Evolutionary conservation across 1,140 invertebrate species (phyloP).

Genomic region (Aphidius gifuensis): DNA sequence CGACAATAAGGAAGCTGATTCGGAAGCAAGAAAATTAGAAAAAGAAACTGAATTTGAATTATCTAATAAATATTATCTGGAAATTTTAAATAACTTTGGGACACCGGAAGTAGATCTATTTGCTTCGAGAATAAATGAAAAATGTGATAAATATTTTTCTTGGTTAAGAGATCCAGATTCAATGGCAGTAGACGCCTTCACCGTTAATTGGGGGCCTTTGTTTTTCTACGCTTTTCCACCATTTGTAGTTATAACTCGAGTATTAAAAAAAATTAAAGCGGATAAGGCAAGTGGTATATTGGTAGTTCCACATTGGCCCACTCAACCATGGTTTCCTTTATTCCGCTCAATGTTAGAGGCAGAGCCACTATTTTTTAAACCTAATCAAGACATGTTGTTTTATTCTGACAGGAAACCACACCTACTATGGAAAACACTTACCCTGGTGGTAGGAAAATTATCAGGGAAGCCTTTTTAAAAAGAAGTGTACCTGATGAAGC

Average conservation of each 20-base stretch:
- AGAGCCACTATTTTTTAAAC: background rate
- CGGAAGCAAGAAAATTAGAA: too few relatives aligned
- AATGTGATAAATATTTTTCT: constrained; percentile 31
- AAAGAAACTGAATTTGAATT: constrained; percentile 22
- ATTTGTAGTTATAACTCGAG: background rate
- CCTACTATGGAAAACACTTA: background rate
- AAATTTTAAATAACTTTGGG: constrained; percentile 27
- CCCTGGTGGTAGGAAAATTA: too few relatives aligned
- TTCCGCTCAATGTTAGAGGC: background rate
- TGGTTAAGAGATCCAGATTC: constrained; percentile 33
- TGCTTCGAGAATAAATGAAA: constrained; percentile 30
- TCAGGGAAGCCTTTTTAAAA: too few relatives aligned
- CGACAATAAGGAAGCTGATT: too few relatives aligned
- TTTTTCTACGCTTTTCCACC: constrained; percentile 28
- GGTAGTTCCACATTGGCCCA: constrained; percentile 2
- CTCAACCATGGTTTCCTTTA: background rate
- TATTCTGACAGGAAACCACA: too few relatives aligned
- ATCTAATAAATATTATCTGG: constrained; percentile 12
- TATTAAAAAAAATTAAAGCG: constrained; percentile 3
- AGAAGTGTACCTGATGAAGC: too few relatives aligned
- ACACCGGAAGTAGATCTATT: constrained; percentile 31
- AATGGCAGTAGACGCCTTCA: constrained; percentile 36
- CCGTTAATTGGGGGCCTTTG: constrained; percentile 28
- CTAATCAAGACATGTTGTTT: background rate
- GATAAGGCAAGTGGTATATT: too few relatives aligned